phyloP scores from a whole-genome alignment of 2,113 vertebrate genomes.

The Rhizomys pruinosus region DNA sequence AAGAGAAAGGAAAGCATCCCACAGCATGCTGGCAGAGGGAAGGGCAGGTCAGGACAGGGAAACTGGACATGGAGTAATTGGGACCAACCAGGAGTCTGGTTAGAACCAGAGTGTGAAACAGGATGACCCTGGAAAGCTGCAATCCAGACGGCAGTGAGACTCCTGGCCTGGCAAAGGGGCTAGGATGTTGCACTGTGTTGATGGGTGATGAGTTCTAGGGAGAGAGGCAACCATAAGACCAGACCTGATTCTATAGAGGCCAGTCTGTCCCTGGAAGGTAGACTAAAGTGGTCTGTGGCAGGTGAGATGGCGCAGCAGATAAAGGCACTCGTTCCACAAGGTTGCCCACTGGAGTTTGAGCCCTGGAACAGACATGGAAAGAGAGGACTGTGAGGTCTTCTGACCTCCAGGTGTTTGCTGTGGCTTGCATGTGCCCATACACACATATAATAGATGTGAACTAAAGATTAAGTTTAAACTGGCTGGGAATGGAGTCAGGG shows the following conservation, averaged over 20 bases:
- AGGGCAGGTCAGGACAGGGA: background rate
- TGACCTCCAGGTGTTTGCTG: background rate
- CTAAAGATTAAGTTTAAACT: too few species aligned
- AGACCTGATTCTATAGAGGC: background rate
- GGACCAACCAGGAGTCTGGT: background rate
- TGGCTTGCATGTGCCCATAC: too few species aligned
- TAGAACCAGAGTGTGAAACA: background rate
- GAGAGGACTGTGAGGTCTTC: background rate
- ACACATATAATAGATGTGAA: background rate
- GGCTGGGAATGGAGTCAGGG: too few species aligned
- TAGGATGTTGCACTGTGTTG: accelerated
- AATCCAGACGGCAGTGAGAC: background rate
- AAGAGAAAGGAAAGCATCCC: background rate
- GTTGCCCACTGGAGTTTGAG: background rate
- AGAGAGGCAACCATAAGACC: background rate
- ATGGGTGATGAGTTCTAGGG: background rate
- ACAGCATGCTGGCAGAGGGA: background rate
- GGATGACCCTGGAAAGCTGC: background rate
- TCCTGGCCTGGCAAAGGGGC: background rate
- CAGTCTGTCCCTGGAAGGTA: background rate
- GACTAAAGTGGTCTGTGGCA: background rate
- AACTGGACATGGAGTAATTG: background rate
- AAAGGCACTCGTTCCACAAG: background rate
- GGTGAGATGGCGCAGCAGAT: background rate
- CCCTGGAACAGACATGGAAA: background rate